Conservation (phyloP, 2,797 vertebrate genomes). For the Oreortyx pictus region DNA sequence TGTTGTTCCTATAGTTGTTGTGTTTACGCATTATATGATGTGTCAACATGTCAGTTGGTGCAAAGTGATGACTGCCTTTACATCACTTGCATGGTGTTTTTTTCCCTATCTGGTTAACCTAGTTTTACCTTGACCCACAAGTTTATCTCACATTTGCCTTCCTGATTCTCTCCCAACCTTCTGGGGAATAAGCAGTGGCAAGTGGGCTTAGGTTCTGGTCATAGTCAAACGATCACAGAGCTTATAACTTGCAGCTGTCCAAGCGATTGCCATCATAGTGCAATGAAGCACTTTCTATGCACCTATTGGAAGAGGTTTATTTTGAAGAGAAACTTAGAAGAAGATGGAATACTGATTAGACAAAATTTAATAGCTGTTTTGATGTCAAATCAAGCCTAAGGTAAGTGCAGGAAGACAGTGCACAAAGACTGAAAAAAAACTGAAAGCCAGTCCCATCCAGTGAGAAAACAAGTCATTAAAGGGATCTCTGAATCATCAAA, state of each 20-base stretch:
- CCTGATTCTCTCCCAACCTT: background rate
- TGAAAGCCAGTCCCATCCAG: background rate
- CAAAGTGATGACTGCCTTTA: background rate
- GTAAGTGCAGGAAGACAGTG: background rate
- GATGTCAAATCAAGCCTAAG: background rate
- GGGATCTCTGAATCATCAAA: background rate
- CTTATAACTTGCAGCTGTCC: background rate
- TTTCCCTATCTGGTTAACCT: background rate
- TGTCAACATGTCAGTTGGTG: background rate
- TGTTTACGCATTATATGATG: background rate
- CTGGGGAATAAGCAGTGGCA: background rate
- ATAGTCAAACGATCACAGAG: background rate
- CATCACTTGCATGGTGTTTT: background rate
- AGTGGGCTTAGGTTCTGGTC: background rate
- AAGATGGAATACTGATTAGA: background rate
- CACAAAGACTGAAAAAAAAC: background rate
- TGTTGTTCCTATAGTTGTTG: background rate
- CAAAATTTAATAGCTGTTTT: background rate
- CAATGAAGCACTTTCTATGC: background rate
- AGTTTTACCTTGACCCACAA: background rate
- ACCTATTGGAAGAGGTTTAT: background rate
- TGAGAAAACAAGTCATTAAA: background rate
- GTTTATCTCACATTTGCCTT: background rate
- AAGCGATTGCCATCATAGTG: background rate
- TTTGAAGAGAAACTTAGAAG: background rate